Evolutionary conservation across 2,113 vertebrate genomes (phyloP).

Genomic region (Catagonus wagneri): DNA sequence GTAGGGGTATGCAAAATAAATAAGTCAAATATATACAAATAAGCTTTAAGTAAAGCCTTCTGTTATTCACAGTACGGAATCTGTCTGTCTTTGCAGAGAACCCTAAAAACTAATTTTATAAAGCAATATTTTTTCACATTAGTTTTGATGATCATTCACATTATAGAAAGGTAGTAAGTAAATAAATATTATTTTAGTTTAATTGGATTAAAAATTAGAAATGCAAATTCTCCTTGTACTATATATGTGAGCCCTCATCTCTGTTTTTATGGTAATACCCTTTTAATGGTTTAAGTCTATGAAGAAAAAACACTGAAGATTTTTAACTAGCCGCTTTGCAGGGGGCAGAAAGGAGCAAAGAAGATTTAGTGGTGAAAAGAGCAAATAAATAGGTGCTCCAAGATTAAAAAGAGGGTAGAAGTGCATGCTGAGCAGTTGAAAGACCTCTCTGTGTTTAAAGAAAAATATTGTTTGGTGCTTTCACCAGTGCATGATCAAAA

Average conservation of each 20-base stretch:
- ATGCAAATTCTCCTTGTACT: slow-evolving; percentile 88
- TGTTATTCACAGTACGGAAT: slow-evolving; percentile 79
- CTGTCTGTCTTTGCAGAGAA: slow-evolving; percentile 79
- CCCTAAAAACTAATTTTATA: slow-evolving; percentile 81
- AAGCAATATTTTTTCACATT: slow-evolving; percentile 78
- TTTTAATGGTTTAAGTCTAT: slow-evolving; percentile 92
- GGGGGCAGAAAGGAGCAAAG: slow-evolving; percentile 92
- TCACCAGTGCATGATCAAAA: slow-evolving; percentile 95
- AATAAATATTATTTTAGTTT: slow-evolving; percentile 90
- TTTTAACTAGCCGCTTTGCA: slow-evolving; percentile 92
- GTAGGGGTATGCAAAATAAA: slow-evolving; percentile 82
- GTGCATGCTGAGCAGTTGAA: slow-evolving; percentile 93
- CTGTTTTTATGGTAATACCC: slow-evolving; percentile 91
- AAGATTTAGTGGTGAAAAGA: slow-evolving; percentile 95
- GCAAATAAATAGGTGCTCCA: slow-evolving; percentile 98
- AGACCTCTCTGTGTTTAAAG: slow-evolving; percentile 93
- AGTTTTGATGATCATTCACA: slow-evolving; percentile 80
- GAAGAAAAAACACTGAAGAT: slow-evolving; percentile 90
- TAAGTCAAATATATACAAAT: slow-evolving; percentile 77
- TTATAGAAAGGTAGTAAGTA: slow-evolving; percentile 84
- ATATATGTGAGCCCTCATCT: slow-evolving; percentile 85
- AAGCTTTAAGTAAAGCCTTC: slow-evolving; percentile 75
- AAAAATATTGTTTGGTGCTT: slow-evolving; percentile 94
- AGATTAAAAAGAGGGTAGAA: slow-evolving; percentile 96
- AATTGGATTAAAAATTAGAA: slow-evolving; percentile 91